Conservation (phyloP, 2,797 vertebrate species). For the Champsocephalus esox region DNA sequence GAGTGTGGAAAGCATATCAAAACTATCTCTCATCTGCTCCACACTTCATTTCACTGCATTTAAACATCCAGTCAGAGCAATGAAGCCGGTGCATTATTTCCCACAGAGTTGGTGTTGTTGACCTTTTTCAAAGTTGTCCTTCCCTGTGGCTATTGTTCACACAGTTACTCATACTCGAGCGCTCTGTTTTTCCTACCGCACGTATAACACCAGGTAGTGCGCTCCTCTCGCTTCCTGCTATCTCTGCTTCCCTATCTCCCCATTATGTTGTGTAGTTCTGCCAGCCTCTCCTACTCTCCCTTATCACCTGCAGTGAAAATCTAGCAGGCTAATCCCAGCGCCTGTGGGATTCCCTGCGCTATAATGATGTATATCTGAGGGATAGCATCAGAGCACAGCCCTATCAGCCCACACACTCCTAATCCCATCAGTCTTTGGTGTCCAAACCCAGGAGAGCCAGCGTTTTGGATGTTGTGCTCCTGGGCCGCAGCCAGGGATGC, state of each 20-base stretch:
- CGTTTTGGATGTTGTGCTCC: constrained; percentile 60
- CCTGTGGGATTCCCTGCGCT: constrained; percentile 76
- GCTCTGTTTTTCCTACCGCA: constrained; percentile 55
- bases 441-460: constrained; percentile 67
- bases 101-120: constrained; percentile 34
- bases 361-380: constrained; percentile 81
- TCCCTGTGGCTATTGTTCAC: constrained; percentile 72
- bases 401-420: constrained; percentile 79
- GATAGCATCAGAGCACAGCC: constrained; percentile 78
- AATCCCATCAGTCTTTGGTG: constrained; percentile 81
- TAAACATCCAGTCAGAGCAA: constrained; percentile 39
- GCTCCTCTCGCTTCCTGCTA: constrained; percentile 67
- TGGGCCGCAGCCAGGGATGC: constrained; percentile 50
- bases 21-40: constrained; percentile 37
- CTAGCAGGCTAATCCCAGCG: constrained; percentile 76
- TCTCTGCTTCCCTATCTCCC: constrained; percentile 71
- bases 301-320: constrained; percentile 82
- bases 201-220: constrained; percentile 53
- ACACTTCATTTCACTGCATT: constrained; percentile 35
- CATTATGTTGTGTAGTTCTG: constrained; percentile 76
- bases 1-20: constrained; percentile 28
- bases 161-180: constrained; percentile 62
- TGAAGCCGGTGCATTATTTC: constrained; percentile 9
- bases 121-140: constrained; percentile 67
- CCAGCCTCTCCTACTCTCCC: constrained; percentile 61